Percentiles rank a stretch among this genome's conserved stretches.
These are phyloP conservation scores for Macrochelys suwanniensis DNA, from an alignment of 2,797 vertebrate species.

Conservation along the genomic window DNA sequence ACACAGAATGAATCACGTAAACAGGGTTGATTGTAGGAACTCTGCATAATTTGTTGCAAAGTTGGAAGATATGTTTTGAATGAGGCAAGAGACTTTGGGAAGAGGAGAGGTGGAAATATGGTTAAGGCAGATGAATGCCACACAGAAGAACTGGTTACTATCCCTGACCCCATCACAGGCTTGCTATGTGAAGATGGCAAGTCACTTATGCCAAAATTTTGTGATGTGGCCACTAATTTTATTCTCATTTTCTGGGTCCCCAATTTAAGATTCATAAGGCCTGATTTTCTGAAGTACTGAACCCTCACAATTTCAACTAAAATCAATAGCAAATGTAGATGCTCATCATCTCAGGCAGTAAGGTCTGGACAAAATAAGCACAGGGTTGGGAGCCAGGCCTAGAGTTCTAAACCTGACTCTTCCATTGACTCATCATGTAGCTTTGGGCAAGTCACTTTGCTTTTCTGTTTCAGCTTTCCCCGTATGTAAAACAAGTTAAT, in stretches of 20 bases:
- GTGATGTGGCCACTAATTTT: conserved; percentile 44
- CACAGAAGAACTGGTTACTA: accelerated
- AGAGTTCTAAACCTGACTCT: background rate
- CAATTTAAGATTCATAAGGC: background rate
- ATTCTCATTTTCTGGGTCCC: conserved; percentile 68
- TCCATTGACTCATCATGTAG: accelerated
- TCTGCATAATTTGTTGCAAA: background rate
- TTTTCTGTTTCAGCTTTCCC: background rate
- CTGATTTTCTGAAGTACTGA: background rate
- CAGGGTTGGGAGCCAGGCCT: background rate
- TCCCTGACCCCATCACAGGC: background rate
- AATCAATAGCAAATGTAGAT: conserved; percentile 29
- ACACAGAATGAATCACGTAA: background rate
- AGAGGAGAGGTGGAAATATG: background rate
- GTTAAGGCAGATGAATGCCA: background rate
- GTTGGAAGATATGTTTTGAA: accelerated
- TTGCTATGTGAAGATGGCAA: background rate
- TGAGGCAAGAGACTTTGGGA: accelerated
- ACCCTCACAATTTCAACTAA: conserved; percentile 13
- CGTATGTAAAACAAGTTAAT: background rate
- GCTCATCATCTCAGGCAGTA: background rate
- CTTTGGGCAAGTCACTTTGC: background rate
- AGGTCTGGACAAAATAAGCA: background rate
- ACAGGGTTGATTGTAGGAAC: background rate
- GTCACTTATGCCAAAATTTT: background rate